These are phyloP conservation scores for Gasterosteus nipponicus DNA, from an alignment of 2,113 vertebrate genomes.

Conservation along the genomic window DNA sequence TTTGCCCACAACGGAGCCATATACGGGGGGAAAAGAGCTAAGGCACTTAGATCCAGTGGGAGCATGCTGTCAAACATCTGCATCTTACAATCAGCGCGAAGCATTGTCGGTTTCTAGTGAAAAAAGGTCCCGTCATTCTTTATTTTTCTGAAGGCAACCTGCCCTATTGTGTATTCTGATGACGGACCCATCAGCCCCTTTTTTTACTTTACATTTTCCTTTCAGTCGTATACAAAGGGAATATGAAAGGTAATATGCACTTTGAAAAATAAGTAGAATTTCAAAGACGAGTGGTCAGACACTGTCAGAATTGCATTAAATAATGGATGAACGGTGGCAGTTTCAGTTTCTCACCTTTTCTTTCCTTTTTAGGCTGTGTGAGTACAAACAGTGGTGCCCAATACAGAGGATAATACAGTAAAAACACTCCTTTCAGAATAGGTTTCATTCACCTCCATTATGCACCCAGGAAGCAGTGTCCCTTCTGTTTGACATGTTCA, in stretches of 20 bases:
- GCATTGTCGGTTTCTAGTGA: background rate
- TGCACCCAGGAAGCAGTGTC: background rate
- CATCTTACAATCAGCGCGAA: background rate
- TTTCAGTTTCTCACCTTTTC: background rate
- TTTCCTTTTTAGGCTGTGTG: constrained; percentile 12
- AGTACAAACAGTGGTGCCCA: constrained; percentile 1
- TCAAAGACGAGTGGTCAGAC: constrained; percentile 34
- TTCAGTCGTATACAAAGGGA: constrained; percentile 8
- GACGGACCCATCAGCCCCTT: background rate
- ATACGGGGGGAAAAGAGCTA: background rate
- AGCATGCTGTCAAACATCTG: constrained; percentile 7
- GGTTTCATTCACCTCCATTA: background rate
- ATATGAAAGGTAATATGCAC: constrained; percentile 24
- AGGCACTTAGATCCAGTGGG: constrained; percentile 2
- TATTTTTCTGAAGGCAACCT: background rate
- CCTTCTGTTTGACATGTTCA: background rate
- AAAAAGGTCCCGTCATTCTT: background rate
- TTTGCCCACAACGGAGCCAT: constrained; percentile 10
- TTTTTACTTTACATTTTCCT: constrained; percentile 9
- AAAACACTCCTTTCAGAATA: background rate
- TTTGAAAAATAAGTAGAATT: constrained; percentile 39
- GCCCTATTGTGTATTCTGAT: constrained; percentile 1
- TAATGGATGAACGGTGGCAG: constrained; percentile 43
- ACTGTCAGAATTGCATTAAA: constrained; percentile 43
- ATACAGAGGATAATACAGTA: background rate